A percentile compares a stretch with the other conserved stretches of the same genome.
These are phyloP conservation scores for Vireo griseus DNA, from an alignment of 2,797 vertebrate species.

Conservation along the genomic window DNA sequence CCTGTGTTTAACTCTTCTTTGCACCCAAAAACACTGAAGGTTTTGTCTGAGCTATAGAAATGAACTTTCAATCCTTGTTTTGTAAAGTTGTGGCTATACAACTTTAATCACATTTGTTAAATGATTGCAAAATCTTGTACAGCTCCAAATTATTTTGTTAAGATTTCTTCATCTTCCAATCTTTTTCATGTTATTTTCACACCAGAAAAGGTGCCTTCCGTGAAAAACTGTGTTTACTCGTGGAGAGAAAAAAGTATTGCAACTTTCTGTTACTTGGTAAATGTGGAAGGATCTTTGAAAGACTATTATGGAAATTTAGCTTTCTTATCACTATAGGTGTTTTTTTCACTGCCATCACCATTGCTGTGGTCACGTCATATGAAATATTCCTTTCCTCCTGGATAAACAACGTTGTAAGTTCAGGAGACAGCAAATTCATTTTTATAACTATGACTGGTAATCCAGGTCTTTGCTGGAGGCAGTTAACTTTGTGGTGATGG, in stretches of 20 bases:
- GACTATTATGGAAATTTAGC: neutral
- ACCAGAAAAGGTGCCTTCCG: neutral
- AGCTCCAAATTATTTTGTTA: neutral
- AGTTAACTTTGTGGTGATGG: neutral
- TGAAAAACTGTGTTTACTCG: neutral
- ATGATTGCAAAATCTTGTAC: neutral
- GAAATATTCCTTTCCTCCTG: neutral
- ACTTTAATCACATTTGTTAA: neutral
- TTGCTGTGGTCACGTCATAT: neutral
- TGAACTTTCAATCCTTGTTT: neutral
- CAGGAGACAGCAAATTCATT: neutral
- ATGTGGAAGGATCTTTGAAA: neutral
- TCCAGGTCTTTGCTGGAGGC: neutral
- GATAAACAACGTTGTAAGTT: neutral
- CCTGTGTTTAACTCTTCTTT: neutral
- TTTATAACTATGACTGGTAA: neutral
- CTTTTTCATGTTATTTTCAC: neutral
- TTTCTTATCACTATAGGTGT: neutral
- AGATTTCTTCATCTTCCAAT: neutral
- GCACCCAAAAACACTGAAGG: neutral
- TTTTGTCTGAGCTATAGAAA: neutral
- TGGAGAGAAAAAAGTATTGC: neutral
- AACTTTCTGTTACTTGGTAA: neutral
- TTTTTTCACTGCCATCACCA: neutral
- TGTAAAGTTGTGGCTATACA: neutral